phyloP scores from a whole-genome alignment of 2,888 invertebrate species.

The Bembecia ichneumoniformis region DNA sequence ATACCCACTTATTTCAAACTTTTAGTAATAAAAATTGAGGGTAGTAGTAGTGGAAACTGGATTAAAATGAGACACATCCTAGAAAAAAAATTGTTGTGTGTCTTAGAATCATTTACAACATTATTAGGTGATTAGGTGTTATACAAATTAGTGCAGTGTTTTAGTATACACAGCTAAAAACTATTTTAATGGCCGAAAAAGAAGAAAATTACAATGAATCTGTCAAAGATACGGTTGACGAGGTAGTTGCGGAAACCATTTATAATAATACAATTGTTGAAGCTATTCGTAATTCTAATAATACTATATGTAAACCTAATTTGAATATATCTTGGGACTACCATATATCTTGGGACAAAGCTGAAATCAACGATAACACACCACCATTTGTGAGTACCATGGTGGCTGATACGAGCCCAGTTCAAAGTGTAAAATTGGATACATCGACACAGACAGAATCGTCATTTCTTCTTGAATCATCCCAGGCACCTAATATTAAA shows the following conservation, averaged over 20 bases:
- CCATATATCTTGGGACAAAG: conserved; percentile 47
- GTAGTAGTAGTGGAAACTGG: too few species aligned
- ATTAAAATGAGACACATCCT: too few species aligned
- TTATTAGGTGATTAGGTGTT: too few species aligned
- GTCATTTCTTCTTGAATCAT: conserved; percentile 13
- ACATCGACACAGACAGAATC: conserved; percentile 47
- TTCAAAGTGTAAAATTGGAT: conserved; percentile 20
- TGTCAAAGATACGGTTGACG: conserved; percentile 25
- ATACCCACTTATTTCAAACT: too few species aligned
- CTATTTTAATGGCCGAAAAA: conserved; percentile 14
- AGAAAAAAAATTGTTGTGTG: too few species aligned
- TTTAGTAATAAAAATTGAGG: too few species aligned
- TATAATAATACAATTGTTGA: conserved; percentile 37
- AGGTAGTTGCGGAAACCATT: neutral
- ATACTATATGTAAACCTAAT: conserved; percentile 17
- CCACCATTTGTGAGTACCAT: conserved; percentile 46
- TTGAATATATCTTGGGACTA: conserved; percentile 50
- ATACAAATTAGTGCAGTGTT: too few species aligned
- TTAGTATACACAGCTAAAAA: too few species aligned
- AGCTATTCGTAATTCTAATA: conserved; percentile 30
- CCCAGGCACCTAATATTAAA: conserved; percentile 30
- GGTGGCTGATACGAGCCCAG: conserved; percentile 33
- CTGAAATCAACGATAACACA: conserved; percentile 30
- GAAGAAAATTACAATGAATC: conserved; percentile 19
- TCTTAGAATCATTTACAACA: too few species aligned